A percentile compares a stretch with the other conserved stretches of the same genome.
Conservation (phyloP, 53 echinoderm and acorn worm species). For the Astropecten irregularis region DNA sequence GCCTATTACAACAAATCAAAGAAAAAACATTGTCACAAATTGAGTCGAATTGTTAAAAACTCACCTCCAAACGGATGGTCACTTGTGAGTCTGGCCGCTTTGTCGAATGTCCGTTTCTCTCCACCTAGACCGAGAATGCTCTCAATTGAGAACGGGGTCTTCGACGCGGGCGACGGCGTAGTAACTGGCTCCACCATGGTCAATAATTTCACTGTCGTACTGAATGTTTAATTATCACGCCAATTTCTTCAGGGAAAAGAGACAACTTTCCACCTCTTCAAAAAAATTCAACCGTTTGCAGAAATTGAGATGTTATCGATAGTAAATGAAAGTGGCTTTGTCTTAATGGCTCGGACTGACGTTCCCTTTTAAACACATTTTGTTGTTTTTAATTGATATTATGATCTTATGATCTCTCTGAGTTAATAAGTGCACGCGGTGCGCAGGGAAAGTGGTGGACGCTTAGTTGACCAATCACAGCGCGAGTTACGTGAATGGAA, state of each 20-base stretch:
- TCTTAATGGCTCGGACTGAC: background rate
- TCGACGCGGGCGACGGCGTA: conserved; percentile 2
- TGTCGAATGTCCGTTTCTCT: background rate
- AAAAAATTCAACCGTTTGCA: too few species aligned
- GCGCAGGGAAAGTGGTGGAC: background rate
- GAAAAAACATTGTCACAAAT: too few species aligned
- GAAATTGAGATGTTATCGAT: background rate
- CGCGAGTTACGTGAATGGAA: background rate
- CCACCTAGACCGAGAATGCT: conserved; percentile 23
- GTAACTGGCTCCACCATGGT: conserved; percentile 19
- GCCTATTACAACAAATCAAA: too few species aligned
- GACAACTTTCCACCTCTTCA: too few species aligned
- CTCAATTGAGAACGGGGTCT: conserved; percentile 30
- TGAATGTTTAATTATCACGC: background rate
- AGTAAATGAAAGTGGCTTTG: background rate
- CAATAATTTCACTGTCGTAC: background rate
- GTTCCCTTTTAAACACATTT: background rate
- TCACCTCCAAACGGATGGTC: background rate
- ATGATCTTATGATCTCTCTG: conserved; percentile 26
- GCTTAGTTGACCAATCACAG: conserved; percentile 5
- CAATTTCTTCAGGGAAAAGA: background rate
- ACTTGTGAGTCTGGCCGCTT: conserved; percentile 4
- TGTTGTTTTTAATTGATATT: too few species aligned
- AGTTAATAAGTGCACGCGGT: conserved; percentile 30
- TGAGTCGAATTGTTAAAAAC: background rate